Conservation (phyloP, 2,113 vertebrate genomes). For the Pedetes capensis region DNA sequence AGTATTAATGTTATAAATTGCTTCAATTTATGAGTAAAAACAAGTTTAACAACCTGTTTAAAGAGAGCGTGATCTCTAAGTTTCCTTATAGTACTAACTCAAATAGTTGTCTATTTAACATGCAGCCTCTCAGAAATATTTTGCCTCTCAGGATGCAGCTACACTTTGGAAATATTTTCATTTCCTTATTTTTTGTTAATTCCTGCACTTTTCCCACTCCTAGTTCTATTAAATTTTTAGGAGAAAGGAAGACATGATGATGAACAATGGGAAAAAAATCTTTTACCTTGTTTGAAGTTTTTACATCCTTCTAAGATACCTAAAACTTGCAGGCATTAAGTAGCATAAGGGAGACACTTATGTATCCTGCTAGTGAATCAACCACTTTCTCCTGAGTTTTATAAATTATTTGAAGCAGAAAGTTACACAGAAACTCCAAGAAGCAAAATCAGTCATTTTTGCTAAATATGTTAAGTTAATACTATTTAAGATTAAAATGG, state of each 20-base stretch:
- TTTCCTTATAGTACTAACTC: background rate
- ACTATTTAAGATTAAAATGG: slow-evolving; percentile 74
- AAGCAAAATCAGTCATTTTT: background rate
- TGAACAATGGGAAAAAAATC: background rate
- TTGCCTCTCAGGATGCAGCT: background rate
- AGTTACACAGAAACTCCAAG: background rate
- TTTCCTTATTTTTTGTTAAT: background rate
- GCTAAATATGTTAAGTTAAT: slow-evolving; percentile 24
- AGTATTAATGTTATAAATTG: background rate
- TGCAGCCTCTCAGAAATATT: background rate
- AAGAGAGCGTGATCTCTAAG: background rate
- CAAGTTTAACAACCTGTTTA: background rate
- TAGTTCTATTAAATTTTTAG: background rate
- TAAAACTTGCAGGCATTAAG: slow-evolving; percentile 23
- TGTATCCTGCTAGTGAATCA: background rate
- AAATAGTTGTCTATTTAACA: background rate
- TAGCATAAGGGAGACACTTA: background rate
- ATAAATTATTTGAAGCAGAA: slow-evolving; percentile 37
- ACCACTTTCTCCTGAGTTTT: background rate
- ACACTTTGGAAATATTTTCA: background rate
- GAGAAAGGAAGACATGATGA: background rate
- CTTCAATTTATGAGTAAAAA: background rate
- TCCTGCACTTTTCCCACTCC: slow-evolving; percentile 14
- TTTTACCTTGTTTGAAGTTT: slow-evolving; percentile 24
- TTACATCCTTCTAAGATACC: background rate